Conservation (phyloP, 37 sponge, comb jelly and placozoan species). For the Theonella swinhoei region DNA sequence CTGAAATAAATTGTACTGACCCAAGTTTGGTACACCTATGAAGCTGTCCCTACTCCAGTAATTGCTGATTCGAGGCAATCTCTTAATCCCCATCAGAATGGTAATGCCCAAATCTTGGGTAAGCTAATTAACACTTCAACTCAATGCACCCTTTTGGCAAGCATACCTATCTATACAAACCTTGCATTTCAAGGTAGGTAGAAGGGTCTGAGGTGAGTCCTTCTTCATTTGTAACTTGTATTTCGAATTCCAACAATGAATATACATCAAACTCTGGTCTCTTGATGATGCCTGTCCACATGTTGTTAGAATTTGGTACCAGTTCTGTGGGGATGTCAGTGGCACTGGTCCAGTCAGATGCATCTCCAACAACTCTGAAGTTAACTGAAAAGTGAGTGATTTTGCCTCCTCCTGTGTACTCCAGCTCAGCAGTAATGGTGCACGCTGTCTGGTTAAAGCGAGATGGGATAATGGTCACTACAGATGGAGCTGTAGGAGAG, state of each 20-base stretch:
- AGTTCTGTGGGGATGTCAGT: not conserved
- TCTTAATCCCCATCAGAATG: no score
- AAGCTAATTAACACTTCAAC: no score
- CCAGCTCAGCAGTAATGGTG: not conserved
- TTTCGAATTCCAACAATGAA: not conserved
- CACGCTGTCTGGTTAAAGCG: not conserved
- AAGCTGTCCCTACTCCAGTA: no score
- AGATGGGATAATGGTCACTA: not conserved
- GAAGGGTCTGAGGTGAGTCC: no score
- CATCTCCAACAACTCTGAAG: not conserved
- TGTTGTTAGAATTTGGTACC: not conserved
- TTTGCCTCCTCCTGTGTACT: not conserved
- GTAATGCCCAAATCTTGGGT: no score
- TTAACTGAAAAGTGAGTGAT: not conserved
- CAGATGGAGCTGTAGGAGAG: not conserved
- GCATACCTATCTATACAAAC: no score
- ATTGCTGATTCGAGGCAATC: no score
- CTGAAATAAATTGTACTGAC: no score
- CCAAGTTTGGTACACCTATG: no score
- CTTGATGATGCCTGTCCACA: not conserved
- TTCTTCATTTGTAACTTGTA: not conserved
- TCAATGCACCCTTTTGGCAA: no score
- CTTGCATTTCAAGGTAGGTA: no score
- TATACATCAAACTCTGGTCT: not conserved
- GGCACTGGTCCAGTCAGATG: not conserved